Evolutionary conservation across 2,888 invertebrate genomes (phyloP).

Genomic region (Crematogaster levior): DNA sequence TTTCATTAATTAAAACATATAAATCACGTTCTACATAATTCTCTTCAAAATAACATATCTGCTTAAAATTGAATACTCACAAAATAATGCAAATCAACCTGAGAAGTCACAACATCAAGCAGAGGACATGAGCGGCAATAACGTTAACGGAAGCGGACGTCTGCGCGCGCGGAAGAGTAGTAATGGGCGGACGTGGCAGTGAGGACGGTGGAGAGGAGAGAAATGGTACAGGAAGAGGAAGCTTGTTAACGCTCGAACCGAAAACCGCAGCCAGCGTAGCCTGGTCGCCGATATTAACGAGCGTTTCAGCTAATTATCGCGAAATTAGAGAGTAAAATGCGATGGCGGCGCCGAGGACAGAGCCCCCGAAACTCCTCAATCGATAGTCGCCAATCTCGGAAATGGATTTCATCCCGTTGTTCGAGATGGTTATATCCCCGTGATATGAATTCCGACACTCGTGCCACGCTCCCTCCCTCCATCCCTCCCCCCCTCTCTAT

Average conservation of each 20-base stretch:
- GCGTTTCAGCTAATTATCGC: constrained; percentile 51
- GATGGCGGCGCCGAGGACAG: not conserved
- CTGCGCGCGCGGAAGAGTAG: constrained; percentile 31
- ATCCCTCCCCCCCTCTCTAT: not conserved
- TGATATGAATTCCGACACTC: constrained; percentile 42
- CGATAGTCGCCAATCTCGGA: constrained; percentile 53
- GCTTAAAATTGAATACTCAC: not conserved
- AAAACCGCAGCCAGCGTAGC: constrained; percentile 35
- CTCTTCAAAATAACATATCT: not conserved
- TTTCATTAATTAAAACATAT: constrained; percentile 24
- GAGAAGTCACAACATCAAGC: not conserved
- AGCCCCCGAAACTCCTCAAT: constrained; percentile 26
- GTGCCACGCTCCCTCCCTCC: not conserved
- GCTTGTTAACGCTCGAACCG: constrained; percentile 49
- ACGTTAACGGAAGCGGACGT: constrained; percentile 31
- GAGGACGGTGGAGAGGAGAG: not conserved
- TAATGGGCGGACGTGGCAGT: constrained; percentile 13
- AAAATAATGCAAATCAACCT: not conserved
- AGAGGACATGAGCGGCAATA: not conserved
- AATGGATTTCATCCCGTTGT: constrained; percentile 50
- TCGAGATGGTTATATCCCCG: constrained; percentile 36
- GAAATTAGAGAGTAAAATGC: constrained; percentile 46
- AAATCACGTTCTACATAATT: not conserved
- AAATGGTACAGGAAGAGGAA: constrained; percentile 26
- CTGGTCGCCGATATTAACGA: constrained; percentile 46